These are phyloP conservation scores for Ctenodactylus gundi DNA, from an alignment of 2,113 vertebrate genomes.

Conservation along the genomic window DNA sequence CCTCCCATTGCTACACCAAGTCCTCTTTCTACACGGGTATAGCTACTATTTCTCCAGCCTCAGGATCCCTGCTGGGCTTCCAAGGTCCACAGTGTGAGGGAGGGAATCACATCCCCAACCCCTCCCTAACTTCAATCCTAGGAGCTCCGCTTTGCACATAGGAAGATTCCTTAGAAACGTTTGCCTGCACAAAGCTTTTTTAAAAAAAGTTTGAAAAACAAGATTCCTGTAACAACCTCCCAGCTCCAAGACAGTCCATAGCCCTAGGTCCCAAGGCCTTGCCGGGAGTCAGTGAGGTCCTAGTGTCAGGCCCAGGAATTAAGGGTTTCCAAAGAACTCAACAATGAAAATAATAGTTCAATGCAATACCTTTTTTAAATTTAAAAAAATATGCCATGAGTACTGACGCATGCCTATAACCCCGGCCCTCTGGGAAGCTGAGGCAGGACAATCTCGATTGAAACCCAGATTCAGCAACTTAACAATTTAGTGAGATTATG, in stretches of 20 bases:
- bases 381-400: too few relatives aligned
- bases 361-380: neutral
- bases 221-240: neutral
- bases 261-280: neutral
- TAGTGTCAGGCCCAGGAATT: neutral
- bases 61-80: neutral
- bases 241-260: neutral
- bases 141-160: neutral
- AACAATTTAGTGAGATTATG: neutral
- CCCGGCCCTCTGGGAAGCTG: neutral
- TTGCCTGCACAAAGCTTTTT: neutral
- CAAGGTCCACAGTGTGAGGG: accelerated
- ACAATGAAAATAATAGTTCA: neutral
- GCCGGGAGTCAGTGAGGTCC: neutral
- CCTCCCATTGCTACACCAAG: neutral
- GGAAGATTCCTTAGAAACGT: neutral
- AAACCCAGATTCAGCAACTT: neutral
- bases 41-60: neutral
- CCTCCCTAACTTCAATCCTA: neutral
- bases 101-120: neutral
- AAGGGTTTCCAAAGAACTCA: neutral
- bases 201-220: neutral
- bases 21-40: neutral
- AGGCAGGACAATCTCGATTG: neutral
- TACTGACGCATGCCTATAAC: neutral